Conservation (phyloP, 2,113 vertebrate genomes). For the Cyprinodon variegatus region DNA sequence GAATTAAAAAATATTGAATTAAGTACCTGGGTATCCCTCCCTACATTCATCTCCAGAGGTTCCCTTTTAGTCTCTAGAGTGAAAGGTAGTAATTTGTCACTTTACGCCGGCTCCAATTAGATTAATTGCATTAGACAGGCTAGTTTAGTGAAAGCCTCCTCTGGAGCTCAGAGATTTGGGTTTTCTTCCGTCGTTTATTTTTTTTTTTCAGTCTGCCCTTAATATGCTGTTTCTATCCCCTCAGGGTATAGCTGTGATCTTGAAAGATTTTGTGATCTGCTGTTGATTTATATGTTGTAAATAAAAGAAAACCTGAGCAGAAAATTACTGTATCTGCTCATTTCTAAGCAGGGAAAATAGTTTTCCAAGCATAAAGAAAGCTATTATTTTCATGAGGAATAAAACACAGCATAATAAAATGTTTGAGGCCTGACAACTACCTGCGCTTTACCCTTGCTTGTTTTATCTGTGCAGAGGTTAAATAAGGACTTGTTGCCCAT, state of each 20-base stretch:
- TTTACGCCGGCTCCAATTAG: constrained; percentile 90
- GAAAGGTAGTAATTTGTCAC: constrained; percentile 96
- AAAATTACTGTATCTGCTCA: constrained; percentile 3
- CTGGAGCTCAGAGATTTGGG: constrained; percentile 86
- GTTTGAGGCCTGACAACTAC: background rate
- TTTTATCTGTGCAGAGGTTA: constrained; percentile 25
- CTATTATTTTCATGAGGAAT: constrained; percentile 1
- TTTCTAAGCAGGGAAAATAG: background rate
- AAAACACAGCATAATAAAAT: background rate
- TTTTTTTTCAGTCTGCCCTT: constrained; percentile 81
- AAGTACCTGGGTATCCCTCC: constrained; percentile 67
- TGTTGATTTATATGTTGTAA: constrained; percentile 32
- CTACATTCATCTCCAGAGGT: constrained; percentile 67
- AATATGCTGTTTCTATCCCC: constrained; percentile 46
- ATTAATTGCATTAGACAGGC: constrained; percentile 95
- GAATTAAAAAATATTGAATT: constrained; percentile 68
- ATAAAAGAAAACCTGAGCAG: constrained; percentile 11
- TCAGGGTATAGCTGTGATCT: constrained; percentile 51
- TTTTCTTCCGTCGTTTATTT: constrained; percentile 80
- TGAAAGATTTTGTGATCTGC: constrained; percentile 53
- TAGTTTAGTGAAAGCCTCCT: constrained; percentile 87
- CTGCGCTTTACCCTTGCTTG: constrained; percentile 3
- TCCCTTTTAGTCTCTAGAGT: constrained; percentile 79
- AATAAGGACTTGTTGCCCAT: constrained; percentile 30
- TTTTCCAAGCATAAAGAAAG: constrained; percentile 16